phyloP scores from a whole-genome alignment of 2,797 vertebrate species.

The Sebastes glaucus region DNA sequence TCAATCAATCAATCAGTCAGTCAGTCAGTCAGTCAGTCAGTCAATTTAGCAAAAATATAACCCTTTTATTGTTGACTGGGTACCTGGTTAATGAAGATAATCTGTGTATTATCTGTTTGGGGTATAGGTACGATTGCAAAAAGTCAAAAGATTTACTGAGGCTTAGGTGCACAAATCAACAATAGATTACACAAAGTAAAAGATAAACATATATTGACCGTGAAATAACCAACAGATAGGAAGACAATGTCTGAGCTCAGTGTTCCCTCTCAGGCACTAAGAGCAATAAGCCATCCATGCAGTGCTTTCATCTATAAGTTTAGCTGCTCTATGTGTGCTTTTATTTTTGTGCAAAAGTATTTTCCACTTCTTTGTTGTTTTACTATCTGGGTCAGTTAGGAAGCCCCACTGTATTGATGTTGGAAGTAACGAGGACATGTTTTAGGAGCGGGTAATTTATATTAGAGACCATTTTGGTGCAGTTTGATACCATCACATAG shows the following conservation, averaged over 20 bases:
- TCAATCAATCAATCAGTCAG: too few relatives aligned
- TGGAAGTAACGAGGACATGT: conserved; percentile 17
- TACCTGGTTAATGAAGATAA: background rate
- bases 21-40: too few relatives aligned
- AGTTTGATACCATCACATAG: background rate
- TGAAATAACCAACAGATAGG: background rate
- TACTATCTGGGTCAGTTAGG: background rate
- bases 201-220: background rate
- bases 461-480: background rate
- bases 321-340: background rate
- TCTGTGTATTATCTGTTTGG: background rate
- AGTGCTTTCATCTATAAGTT: background rate
- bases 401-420: background rate
- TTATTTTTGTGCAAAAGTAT: background rate
- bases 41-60: background rate
- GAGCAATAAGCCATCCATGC: background rate
- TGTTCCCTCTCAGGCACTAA: background rate
- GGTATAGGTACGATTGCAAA: background rate
- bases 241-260: background rate
- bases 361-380: background rate
- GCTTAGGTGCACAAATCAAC: background rate
- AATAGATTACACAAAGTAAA: background rate
- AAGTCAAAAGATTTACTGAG: background rate
- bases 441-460: conserved; percentile 4
- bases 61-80: background rate